Percentiles rank a stretch among this genome's conserved stretches.
These are phyloP conservation scores for Betta splendens DNA, from an alignment of 2,797 vertebrate genomes.

Conservation along the genomic window DNA sequence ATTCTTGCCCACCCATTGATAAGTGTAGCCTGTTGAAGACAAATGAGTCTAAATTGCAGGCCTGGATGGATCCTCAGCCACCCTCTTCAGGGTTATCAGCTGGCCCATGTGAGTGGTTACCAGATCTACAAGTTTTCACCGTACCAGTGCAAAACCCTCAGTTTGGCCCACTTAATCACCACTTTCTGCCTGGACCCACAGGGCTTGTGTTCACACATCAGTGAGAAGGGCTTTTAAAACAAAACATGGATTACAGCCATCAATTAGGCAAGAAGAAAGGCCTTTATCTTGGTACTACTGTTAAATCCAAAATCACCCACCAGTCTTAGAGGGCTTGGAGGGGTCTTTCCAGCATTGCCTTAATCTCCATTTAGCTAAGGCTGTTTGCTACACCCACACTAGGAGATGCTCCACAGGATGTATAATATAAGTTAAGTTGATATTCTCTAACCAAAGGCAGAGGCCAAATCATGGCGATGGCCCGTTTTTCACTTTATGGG, in stretches of 20 bases:
- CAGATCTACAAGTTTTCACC: constrained; percentile 12
- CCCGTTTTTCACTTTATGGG: constrained; percentile 20
- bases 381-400: constrained; percentile 63
- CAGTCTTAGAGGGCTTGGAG: constrained; percentile 63
- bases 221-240: constrained; percentile 50
- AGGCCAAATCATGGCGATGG: constrained; percentile 12
- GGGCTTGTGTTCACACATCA: constrained; percentile 53
- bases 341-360: constrained; percentile 56
- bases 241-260: constrained; percentile 74
- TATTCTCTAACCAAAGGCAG: constrained; percentile 50
- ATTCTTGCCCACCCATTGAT: too few relatives aligned
- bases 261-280: constrained; percentile 69
- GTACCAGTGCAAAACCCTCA: constrained; percentile 16
- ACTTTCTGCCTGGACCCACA: constrained; percentile 26
- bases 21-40: background rate
- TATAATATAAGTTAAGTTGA: constrained; percentile 44
- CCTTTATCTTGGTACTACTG: constrained; percentile 64
- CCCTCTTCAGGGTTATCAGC: background rate
- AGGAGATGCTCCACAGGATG: constrained; percentile 48
- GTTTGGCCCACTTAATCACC: constrained; percentile 31
- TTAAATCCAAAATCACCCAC: constrained; percentile 75
- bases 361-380: constrained; percentile 70
- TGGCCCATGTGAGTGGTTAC: constrained; percentile 3
- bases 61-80: background rate
- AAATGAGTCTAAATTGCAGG: background rate